A percentile compares a stretch with the other conserved stretches of the same genome.
Conservation (phyloP, 1,140 invertebrate genomes). For the Drosophila sturtevanti region DNA sequence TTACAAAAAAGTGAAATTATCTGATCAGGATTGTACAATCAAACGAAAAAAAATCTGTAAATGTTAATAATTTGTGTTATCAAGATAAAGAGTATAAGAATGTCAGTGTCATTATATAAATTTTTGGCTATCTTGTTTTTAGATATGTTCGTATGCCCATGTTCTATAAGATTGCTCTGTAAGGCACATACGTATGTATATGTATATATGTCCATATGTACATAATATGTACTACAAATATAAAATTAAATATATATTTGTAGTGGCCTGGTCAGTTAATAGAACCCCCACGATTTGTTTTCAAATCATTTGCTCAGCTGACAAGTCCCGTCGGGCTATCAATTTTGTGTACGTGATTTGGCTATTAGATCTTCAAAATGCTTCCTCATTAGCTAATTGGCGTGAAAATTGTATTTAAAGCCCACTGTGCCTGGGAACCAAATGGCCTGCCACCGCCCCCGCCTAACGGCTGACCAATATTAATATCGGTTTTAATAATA, state of each 20-base stretch:
- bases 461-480: constrained; percentile 35
- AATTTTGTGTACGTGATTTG: constrained; percentile 56
- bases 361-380: constrained; percentile 53
- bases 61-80: no score
- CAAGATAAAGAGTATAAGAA: not conserved
- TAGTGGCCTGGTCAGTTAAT: constrained; percentile 31
- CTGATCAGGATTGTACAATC: no score
- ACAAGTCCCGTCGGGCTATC: constrained; percentile 30
- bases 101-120: no score
- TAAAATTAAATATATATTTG: no score
- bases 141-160: not conserved
- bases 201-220: no score
- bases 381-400: constrained; percentile 77
- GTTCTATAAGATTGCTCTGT: not conserved
- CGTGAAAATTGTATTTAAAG: constrained; percentile 56
- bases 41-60: no score
- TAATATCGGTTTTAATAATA: constrained; percentile 23
- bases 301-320: constrained; percentile 53
- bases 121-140: not conserved
- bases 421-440: constrained; percentile 67
- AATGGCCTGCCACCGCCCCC: constrained; percentile 1
- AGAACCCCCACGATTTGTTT: constrained; percentile 52
- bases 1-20: no score
- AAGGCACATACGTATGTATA: no score
- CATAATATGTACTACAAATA: no score